phyloP scores from a whole-genome alignment of 1,140 invertebrate species.

The Pseudachorutes palmiensis region DNA sequence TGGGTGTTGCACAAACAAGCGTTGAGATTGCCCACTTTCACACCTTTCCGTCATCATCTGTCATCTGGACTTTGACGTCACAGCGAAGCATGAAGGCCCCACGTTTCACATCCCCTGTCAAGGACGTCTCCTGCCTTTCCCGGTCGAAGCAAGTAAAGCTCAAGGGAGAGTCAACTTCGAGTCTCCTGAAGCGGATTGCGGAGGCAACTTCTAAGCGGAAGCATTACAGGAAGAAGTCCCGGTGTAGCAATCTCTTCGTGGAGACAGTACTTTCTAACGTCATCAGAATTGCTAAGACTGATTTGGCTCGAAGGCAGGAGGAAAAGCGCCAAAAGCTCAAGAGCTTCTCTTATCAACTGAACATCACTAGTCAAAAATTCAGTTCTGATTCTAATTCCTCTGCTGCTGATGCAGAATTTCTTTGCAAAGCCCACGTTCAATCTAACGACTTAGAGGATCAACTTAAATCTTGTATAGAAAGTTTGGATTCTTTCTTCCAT shows the following conservation, averaged over 20 bases:
- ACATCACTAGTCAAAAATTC: conserved; percentile 14
- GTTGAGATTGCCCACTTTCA: too few species aligned
- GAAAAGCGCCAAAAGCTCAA: conserved; percentile 29
- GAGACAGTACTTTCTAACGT: conserved; percentile 30
- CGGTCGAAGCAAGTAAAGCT: not conserved
- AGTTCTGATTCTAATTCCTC: not conserved
- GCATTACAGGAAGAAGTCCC: conserved; percentile 23
- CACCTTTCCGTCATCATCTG: too few species aligned
- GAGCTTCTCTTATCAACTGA: conserved; percentile 26
- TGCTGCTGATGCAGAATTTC: conserved; percentile 3
- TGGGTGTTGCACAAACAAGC: too few species aligned
- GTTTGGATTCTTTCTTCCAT: conserved; percentile 33
- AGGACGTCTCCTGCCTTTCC: not conserved
- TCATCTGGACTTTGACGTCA: too few species aligned
- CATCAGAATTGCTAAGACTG: conserved; percentile 19
- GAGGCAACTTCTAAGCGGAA: conserved; percentile 30
- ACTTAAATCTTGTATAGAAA: conserved; percentile 26
- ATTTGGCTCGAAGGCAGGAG: conserved; percentile 27
- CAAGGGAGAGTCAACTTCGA: not conserved
- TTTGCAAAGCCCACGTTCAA: not conserved
- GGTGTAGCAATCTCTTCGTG: conserved; percentile 29
- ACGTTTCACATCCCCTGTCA: too few species aligned
- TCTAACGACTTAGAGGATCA: conserved; percentile 11
- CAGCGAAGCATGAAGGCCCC: too few species aligned
- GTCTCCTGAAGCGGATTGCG: conserved; percentile 29